These are phyloP conservation scores for Theocolax elegans DNA, from an alignment of 1,140 invertebrate genomes.

Conservation along the genomic window DNA sequence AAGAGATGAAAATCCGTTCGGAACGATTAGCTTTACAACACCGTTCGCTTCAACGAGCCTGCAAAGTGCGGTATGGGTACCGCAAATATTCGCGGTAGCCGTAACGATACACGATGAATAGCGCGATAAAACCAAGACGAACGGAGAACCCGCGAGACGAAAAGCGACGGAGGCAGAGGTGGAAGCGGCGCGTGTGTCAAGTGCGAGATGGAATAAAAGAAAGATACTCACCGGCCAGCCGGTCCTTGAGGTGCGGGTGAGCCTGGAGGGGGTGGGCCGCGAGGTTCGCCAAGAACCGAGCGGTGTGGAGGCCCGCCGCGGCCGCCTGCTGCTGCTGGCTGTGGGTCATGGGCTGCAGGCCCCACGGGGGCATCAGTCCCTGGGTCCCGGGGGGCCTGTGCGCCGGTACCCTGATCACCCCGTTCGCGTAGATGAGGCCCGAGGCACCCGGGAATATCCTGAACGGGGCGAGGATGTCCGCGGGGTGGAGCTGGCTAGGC, in stretches of 20 bases:
- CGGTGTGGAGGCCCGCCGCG: conserved; percentile 85
- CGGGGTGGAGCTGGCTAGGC: conserved; percentile 50
- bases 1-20: no score
- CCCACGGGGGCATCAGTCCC: conserved; percentile 62
- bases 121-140: neutral
- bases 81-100: no score
- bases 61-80: no score
- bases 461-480: conserved; percentile 61
- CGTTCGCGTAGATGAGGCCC: conserved; percentile 67
- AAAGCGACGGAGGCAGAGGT: neutral
- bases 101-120: no score
- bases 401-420: conserved; percentile 91
- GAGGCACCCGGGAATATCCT: conserved; percentile 61
- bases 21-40: no score
- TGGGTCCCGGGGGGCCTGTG: conserved; percentile 75
- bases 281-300: conserved; percentile 82
- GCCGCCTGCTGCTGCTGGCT: conserved; percentile 78
- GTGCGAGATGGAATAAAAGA: neutral
- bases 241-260: conserved; percentile 79
- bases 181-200: neutral
- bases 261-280: conserved; percentile 61
- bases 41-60: no score
- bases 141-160: no score
- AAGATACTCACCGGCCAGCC: conserved; percentile 87
- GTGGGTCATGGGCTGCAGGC: conserved; percentile 70